These are phyloP conservation scores for Calcarius lapponicus DNA, from an alignment of 2,797 vertebrate genomes.

Conservation along the genomic window DNA sequence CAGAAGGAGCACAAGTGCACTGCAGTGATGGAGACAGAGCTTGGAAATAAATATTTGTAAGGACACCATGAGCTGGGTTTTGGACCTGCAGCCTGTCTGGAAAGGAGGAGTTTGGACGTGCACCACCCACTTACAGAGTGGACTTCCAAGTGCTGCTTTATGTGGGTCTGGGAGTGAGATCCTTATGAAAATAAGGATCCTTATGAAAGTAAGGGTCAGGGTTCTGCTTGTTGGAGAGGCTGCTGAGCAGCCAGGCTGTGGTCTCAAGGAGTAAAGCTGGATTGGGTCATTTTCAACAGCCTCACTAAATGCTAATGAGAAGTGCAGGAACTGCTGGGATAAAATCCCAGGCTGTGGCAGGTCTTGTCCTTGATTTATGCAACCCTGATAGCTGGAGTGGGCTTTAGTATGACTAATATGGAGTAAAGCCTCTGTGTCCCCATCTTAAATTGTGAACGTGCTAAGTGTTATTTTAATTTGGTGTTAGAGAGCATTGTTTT, in stretches of 20 bases:
- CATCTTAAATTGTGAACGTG: background rate
- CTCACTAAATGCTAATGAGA: background rate
- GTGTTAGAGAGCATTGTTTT: background rate
- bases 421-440: background rate
- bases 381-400: background rate
- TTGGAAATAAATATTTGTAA: background rate
- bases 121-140: background rate
- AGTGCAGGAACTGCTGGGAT: background rate
- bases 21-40: background rate
- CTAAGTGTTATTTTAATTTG: background rate
- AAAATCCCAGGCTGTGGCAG: background rate
- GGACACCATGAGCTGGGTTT: background rate
- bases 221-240: background rate
- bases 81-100: background rate
- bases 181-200: background rate
- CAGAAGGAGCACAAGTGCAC: background rate
- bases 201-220: background rate
- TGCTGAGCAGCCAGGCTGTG: background rate
- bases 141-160: background rate
- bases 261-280: background rate
- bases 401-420: background rate
- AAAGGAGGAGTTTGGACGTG: background rate
- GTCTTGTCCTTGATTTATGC: background rate
- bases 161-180: background rate
- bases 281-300: background rate